phyloP scores from a whole-genome alignment of 2,888 invertebrate species.

The Azorinus chamasolen region DNA sequence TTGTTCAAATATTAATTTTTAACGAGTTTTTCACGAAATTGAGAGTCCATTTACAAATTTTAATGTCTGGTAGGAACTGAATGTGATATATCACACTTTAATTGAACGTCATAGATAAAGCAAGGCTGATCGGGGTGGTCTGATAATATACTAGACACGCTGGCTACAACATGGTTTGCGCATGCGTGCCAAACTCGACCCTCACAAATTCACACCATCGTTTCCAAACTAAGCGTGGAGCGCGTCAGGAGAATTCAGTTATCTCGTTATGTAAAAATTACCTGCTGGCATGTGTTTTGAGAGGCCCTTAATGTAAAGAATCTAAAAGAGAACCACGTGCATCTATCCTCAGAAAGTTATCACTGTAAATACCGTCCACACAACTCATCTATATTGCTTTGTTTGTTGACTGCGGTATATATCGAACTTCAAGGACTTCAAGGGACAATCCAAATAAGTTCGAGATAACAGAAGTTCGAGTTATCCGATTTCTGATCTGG shows the following conservation, averaged over 20 bases:
- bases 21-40: not conserved
- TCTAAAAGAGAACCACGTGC: no score
- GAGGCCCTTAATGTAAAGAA: slow-evolving; percentile 11
- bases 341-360: no score
- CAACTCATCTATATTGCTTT: no score
- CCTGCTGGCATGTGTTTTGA: slow-evolving; percentile 55
- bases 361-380: no score
- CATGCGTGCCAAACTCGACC: slow-evolving; percentile 59
- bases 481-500: no score
- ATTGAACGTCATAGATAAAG: slow-evolving; percentile 33
- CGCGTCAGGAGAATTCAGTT: slow-evolving; percentile 65
- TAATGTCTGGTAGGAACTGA: no score
- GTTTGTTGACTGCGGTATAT: no score
- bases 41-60: no score
- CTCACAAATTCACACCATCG: slow-evolving; percentile 69
- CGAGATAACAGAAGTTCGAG: no score
- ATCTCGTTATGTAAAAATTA: slow-evolving; percentile 50
- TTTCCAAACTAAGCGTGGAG: slow-evolving; percentile 60
- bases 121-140: slow-evolving; percentile 36
- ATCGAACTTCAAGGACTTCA: no score
- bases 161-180: slow-evolving; percentile 45
- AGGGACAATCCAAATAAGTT: no score
- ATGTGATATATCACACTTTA: slow-evolving; percentile 1
- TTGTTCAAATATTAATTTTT: no score
- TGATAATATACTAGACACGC: slow-evolving; percentile 43